A percentile compares a stretch with the other conserved stretches of the same genome.
Evolutionary conservation across 2,113 vertebrate species (phyloP).

Genomic region (Ancistrus triradiatus): DNA sequence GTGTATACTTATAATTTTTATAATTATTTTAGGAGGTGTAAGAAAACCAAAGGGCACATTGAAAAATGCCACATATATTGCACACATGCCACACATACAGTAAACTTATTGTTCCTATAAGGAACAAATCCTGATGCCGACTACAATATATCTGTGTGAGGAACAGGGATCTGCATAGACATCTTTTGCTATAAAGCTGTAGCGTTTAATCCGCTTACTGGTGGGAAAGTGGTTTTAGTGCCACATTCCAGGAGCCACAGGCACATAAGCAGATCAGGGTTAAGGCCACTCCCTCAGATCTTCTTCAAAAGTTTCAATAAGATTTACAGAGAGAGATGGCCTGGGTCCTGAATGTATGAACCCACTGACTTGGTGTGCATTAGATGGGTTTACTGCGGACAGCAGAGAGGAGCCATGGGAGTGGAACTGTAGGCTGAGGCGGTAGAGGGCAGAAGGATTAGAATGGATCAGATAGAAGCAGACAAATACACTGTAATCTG

Average conservation of each 20-base stretch:
- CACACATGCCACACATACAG: too few species aligned
- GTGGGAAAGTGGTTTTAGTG: slow-evolving; percentile 50
- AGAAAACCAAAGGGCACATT: too few species aligned
- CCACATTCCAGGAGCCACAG: slow-evolving; percentile 37
- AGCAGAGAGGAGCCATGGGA: not conserved
- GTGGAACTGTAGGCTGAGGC: not conserved
- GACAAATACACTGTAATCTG: slow-evolving; percentile 15
- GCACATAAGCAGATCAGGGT: slow-evolving; percentile 33
- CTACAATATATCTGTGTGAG: too few species aligned
- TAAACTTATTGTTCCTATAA: too few species aligned
- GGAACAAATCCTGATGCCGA: too few species aligned
- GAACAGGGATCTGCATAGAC: slow-evolving; percentile 35
- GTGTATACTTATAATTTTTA: too few species aligned
- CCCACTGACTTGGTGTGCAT: slow-evolving; percentile 17
- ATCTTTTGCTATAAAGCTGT: slow-evolving; percentile 50
- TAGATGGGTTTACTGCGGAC: not conserved
- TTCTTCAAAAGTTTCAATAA: slow-evolving; percentile 36
- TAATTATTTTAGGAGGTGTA: too few species aligned
- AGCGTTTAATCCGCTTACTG: slow-evolving; percentile 51
- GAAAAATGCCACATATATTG: too few species aligned
- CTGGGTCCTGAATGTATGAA: slow-evolving; percentile 7
- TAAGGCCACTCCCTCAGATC: slow-evolving; percentile 23
- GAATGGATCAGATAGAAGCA: slow-evolving; percentile 7
- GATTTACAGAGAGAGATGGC: slow-evolving; percentile 12
- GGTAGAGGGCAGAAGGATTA: slow-evolving; percentile 19